These are phyloP conservation scores for Caenorhabditis afra DNA, from an alignment of 2,888 invertebrate species.

Conservation along the genomic window DNA sequence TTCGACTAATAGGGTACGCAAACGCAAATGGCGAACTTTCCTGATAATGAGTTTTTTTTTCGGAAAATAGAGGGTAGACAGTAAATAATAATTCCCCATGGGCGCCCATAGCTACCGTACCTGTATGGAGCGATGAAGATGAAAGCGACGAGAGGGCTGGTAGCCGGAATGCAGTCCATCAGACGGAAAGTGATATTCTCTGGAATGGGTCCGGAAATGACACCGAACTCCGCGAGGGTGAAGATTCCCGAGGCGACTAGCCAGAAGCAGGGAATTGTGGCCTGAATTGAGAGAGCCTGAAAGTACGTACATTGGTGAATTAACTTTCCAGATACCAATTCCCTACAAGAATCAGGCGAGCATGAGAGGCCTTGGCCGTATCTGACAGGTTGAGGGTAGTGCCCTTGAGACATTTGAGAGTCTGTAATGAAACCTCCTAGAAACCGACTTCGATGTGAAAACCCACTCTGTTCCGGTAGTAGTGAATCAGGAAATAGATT, in stretches of 20 bases:
- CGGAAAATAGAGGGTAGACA: no score
- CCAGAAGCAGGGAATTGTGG: conserved; percentile 60
- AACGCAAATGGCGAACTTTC: no score
- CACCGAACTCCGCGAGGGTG: conserved; percentile 56
- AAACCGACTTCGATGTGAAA: no score
- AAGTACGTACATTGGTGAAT: no score
- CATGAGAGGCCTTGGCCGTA: conserved; percentile 52
- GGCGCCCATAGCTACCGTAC: no score
- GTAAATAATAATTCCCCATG: no score
- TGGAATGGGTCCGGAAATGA: conserved; percentile 57
- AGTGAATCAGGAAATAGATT: conserved; percentile 56
- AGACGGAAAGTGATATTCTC: conserved; percentile 60
- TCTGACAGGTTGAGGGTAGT: conserved; percentile 47
- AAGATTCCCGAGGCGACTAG: conserved; percentile 57
- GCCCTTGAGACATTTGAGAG: conserved; percentile 41
- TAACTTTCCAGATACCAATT: no score
- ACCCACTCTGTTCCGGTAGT: conserved; percentile 28
- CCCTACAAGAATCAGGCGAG: conserved; percentile 26
- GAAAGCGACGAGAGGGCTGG: conserved; percentile 46
- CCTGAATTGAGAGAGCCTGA: conserved; percentile 56
- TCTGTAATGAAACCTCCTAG: not conserved
- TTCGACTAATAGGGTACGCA: no score
- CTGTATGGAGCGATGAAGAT: conserved; percentile 51
- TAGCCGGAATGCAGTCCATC: conserved; percentile 56
- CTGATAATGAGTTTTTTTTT: no score